A percentile compares a stretch with the other conserved stretches of the same genome.
These are phyloP conservation scores for Lepidocyrtoides sp. DNA, from an alignment of 2,888 invertebrate species.

Conservation along the genomic window DNA sequence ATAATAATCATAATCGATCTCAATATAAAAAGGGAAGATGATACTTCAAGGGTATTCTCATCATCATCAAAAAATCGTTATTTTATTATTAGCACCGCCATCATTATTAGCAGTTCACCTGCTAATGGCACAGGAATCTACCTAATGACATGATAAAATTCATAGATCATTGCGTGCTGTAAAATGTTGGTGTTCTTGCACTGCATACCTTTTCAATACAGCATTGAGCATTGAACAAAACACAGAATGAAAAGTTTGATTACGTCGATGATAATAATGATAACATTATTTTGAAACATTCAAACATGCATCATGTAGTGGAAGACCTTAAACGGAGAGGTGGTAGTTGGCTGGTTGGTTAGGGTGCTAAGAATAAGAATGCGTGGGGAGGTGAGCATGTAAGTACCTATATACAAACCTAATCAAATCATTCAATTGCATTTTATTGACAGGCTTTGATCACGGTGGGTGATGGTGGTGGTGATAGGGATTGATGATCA, in stretches of 20 bases:
- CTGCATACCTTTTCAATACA: slow-evolving; percentile 5
- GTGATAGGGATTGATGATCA: not conserved
- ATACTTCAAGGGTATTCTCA: slow-evolving; percentile 23
- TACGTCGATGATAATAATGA: not conserved
- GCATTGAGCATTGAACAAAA: not conserved
- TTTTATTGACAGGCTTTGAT: slow-evolving; percentile 46
- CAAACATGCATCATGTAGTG: slow-evolving; percentile 16
- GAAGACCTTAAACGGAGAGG: slow-evolving; percentile 24
- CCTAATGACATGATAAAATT: not conserved
- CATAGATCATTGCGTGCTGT: not conserved
- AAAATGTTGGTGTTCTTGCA: slow-evolving; percentile 17
- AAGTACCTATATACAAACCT: not conserved
- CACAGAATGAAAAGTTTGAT: not conserved
- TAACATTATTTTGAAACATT: not conserved
- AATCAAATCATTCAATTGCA: slow-evolving; percentile 50
- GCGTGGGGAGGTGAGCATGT: not conserved
- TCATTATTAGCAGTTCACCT: slow-evolving; percentile 36
- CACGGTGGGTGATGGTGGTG: not conserved
- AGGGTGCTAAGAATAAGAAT: too few species aligned
- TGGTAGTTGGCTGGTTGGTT: not conserved
- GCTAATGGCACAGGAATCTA: not conserved
- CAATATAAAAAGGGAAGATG: slow-evolving; percentile 28
- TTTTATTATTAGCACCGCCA: slow-evolving; percentile 21
- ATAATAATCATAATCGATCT: slow-evolving; percentile 18
- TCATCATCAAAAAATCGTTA: slow-evolving; percentile 18